Conservation (phyloP, 2,797 vertebrate species). For the Anguilla marmorata region DNA sequence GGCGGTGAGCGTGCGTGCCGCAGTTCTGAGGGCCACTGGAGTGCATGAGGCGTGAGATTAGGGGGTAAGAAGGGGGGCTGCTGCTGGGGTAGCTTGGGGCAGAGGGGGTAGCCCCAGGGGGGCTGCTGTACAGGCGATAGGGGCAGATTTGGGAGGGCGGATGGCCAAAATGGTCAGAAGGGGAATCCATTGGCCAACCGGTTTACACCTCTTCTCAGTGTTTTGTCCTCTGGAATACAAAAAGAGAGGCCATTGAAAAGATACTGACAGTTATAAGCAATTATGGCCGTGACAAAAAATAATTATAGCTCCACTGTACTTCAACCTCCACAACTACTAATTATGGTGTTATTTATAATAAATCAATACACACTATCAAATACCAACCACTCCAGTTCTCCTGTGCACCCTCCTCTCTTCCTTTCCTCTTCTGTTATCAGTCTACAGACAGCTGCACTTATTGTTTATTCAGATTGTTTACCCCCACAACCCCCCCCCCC, state of each 20-base stretch:
- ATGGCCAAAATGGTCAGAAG: conserved; percentile 68
- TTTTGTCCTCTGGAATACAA: conserved; percentile 39
- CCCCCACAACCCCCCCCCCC: conserved; percentile 59
- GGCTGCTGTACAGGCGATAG: conserved; percentile 61
- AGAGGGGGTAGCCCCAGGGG: conserved; percentile 58
- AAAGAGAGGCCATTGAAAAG: conserved; percentile 33
- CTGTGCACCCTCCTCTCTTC: conserved; percentile 54
- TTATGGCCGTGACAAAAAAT: not conserved
- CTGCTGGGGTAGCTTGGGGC: conserved; percentile 52
- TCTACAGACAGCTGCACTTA: conserved; percentile 74
- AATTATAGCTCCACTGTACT: not conserved
- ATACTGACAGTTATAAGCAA: not conserved
- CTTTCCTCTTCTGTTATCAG: conserved; percentile 70
- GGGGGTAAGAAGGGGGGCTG: conserved; percentile 62
- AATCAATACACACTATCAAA: not conserved
- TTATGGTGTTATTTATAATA: not conserved
- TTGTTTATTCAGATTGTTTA: conserved; percentile 82
- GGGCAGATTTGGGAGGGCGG: conserved; percentile 61
- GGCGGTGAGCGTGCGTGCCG: conserved; percentile 53
- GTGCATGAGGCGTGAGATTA: conserved; percentile 73
- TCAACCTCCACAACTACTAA: not conserved
- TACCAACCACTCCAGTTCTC: conserved; percentile 23
- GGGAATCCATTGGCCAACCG: conserved; percentile 67
- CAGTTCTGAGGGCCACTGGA: conserved; percentile 60
- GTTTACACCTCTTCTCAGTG: conserved; percentile 31